Evolutionary conservation across 2,797 vertebrate species (phyloP), one percentile per base, ranked within the genome.

Genomic region (Alauda arvensis): DNA sequence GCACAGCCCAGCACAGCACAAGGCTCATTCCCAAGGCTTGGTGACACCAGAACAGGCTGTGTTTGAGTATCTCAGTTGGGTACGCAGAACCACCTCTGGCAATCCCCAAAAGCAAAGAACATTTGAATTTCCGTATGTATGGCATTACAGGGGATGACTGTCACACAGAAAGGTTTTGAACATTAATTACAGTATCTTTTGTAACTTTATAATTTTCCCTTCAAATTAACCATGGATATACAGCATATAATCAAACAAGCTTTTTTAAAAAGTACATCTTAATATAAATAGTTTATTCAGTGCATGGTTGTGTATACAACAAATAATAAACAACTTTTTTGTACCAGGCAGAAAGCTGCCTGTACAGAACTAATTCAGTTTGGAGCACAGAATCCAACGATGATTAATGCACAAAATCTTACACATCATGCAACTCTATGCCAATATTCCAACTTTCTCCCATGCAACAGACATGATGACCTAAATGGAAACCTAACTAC

Each of bases 221-320:
- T 66, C 18, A 81, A 69, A 60, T 57, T 43, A 46, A 66, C 49
- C 65, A 21, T 6, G 26, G 82, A 66, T 75, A 63, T 88, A 88
- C 85, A 77, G 63, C 83, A 72, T 52, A 40, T 74, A 90, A 95
- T 88, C 86, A 94, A 93, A 97, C 95, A 49, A 92, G 93, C 96
- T 93, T 97, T 98, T 98, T 98, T 33, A 94, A 98, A 98, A 98
- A 98, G 97, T 98, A 98, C 97, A 98, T 97, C 97, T 98, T 98
- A 97, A 98, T 99, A 99, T 98, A 99, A 99, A 99, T 97, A 97
- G 98, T 99, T 99, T 98, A 99, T 99, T 99, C 97, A 98, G 98
- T 99, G 98, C 98, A 98, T 99, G 97, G 96, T 98, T 97, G 98
- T 98, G 98, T 98, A 98, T 99, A 99, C 98, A 99, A 99, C 98